Evolutionary conservation across 2,797 vertebrate genomes (phyloP), one percentile per base, ranked within the genome.

Genomic region (Tragopan temminckii): DNA sequence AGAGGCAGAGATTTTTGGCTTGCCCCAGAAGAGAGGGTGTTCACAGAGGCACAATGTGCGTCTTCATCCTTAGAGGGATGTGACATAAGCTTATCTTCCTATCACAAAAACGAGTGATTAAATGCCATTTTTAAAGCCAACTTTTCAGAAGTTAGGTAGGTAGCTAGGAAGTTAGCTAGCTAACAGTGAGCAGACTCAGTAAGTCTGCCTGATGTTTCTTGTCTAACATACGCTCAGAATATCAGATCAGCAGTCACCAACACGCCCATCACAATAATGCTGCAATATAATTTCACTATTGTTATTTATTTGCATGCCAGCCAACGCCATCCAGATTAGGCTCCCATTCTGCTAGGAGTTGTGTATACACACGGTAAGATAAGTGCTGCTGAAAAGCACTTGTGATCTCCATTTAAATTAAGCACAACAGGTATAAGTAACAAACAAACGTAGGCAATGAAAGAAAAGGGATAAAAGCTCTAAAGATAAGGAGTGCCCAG

Each of bases 321-420:
- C 42, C 85, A 83, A 55, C 2, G 5, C 29, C 72, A 33, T 19
- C 63, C 58, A 71, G 71, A 68, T 63, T 17, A 81, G 36, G 55
- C 45, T 91, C 58, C 53, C 68, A 27, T 89, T 20, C 17, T 21
- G 43, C 66, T 78, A 40, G 13, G 20, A 87, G 52, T 24, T 24
- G 40, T 55, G 45, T 68, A 63, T 13, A 80, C 62, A 88, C 69
- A 23, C 1, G 11, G 52, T 15, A 66, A 87, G 79, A 68, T 62
- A 83, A 95, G 83, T 48, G 69, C 62, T 80, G 66, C 76, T 89
- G 53, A 48, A 83, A 89, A 85, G 36, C 36, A 78, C 70, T 94
- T 68, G 43, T 59, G 87, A 88, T 87, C 81, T 89, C 68, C 1
- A 36, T 46, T 55, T 75, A 76, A 93, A 94, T 95, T 48, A 82